Base-by-base conservation (phyloP, 2,797 vertebrate genomes). In the Phoxinus dragarum region DNA sequence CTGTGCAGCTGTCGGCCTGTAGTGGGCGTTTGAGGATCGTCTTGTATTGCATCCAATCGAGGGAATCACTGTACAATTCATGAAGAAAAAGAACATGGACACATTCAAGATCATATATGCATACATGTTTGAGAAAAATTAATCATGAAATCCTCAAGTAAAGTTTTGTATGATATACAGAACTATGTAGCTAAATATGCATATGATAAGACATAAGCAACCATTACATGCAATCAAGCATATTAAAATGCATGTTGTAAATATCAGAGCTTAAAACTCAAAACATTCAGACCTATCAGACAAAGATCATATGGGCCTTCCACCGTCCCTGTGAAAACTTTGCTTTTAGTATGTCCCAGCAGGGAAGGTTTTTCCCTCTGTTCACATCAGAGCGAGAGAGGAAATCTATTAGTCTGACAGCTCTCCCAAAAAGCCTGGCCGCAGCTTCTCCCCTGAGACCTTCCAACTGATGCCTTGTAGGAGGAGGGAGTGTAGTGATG, bases 361-460 rank as follows among this genome's bases (percentile, higher is more conserved):
- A 85, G 86, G 54, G 79, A 76, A 68, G 84, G 72, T 14, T 78
- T 86, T 75, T 84, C 74, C 31, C 42, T 76, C 73, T 81, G 64
- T 64, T 83, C 42, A 76, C 81, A 84, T 87, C 82, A 76, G 64
- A 84, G 77, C 19, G 34, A 85, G 59, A 61, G 56, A 86, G 85
- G 81, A 86, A 90, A 88, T 90, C 87, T 87, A 81, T 90, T 86
- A 88, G 84, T 80, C 86, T 90, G 87, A 89, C 87, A 88, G 84
- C 87, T 79, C 84, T 73, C 72, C 84, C 67, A 61, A 82, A 89
- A 84, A 84, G 75, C 82, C 66, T 74, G 80, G 73, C 76, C 59
- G 34, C 54, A 54, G 75, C 9, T 9, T 54, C 74, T 91, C 91
- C 82, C 84, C 36, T 17, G 80, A 76, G 85, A 83, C 72, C 42